A percentile compares a stretch with the other conserved stretches of the same genome.
Conservation (phyloP, 2,888 invertebrate genomes). For the Drosophila greeni region DNA sequence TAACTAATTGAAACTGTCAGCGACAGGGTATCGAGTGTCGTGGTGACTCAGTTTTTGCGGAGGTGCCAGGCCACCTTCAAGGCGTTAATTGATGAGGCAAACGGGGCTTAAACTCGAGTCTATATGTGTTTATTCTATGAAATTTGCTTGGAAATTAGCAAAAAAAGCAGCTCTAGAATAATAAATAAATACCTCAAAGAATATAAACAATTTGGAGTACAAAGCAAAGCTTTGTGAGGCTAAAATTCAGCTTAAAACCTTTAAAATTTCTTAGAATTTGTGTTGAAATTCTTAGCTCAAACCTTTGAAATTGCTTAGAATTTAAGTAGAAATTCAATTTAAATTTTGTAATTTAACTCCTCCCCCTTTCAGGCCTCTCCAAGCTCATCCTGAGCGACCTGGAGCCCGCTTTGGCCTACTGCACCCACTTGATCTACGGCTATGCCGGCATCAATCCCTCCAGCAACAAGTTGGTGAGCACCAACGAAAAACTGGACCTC, state of each 20-base stretch:
- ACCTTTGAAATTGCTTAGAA: too few relatives aligned
- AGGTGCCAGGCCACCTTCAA: constrained; percentile 27
- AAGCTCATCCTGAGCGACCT: constrained; percentile 86
- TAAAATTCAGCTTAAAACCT: not conserved
- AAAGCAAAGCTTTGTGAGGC: too few relatives aligned
- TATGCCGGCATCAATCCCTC: constrained; percentile 86
- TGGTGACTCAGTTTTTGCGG: constrained; percentile 26
- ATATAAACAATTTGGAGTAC: not conserved
- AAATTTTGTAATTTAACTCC: not conserved
- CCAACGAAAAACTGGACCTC: constrained; percentile 86
- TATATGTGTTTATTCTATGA: not conserved
- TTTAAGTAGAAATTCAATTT: not conserved
- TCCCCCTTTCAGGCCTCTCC: constrained; percentile 83
- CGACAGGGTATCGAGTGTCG: constrained; percentile 30
- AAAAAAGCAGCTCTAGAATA: too few relatives aligned
- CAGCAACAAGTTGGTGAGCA: constrained; percentile 84
- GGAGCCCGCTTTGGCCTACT: constrained; percentile 86
- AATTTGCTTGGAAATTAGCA: too few relatives aligned
- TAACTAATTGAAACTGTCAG: constrained; percentile 51
- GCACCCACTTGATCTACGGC: constrained; percentile 89
- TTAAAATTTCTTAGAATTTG: too few relatives aligned
- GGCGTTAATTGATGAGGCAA: constrained; percentile 51
- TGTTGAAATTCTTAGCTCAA: too few relatives aligned
- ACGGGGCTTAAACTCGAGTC: constrained; percentile 6
- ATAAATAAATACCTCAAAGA: not conserved